Base-by-base conservation (phyloP, 2,113 vertebrate species). In the Abramis brama region DNA sequence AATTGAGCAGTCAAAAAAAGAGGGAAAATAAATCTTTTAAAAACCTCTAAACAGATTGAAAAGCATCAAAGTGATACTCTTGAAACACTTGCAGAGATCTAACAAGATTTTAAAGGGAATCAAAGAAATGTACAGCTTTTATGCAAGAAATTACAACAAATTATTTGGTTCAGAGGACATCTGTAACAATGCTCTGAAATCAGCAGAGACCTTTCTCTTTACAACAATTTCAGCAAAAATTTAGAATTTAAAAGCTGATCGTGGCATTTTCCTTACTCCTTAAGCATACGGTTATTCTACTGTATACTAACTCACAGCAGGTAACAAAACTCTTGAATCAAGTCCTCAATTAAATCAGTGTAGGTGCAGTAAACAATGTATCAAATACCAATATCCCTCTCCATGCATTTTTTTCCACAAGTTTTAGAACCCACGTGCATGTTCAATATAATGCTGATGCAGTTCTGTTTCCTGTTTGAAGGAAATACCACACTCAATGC, bases 381-480 rank as follows among this genome's bases (percentile, higher is more conserved):
- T 39, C 4, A 74, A 12, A 74, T 25, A 74, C 12, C 21, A 25
- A 2, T 25, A 39, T 73, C 36, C 21, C 50, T n/a, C 23, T 39
- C 45, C 39, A 17, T 52, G n/a, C n/a, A 30, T 50, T 27, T 76
- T 52, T 70, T 75, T 75, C 13, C 30, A 85, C n/a, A 17, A 57
- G 7, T 8, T 33, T 90, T 76, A 89, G 59, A 79, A 87, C 15
- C 91, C 85, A 39, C 55, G 78, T 36, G 87, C 90, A 82, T 94
- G 93, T 84, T 92, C 91, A 43, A 88, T 91, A 59, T 92, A 93
- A 89, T 94, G 92, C 91, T 94, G 92, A 90, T 95, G 94, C 85
- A 94, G 89, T 82, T 93, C 91, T 2, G 74, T 86, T 87, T 94
- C 91, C 66, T 91, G 85, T 79, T 73, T 79, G 89, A 94, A 93